These are phyloP conservation scores for Rhodinocichla rosea DNA, from an alignment of 2,113 vertebrate genomes.

Conservation along the genomic window DNA sequence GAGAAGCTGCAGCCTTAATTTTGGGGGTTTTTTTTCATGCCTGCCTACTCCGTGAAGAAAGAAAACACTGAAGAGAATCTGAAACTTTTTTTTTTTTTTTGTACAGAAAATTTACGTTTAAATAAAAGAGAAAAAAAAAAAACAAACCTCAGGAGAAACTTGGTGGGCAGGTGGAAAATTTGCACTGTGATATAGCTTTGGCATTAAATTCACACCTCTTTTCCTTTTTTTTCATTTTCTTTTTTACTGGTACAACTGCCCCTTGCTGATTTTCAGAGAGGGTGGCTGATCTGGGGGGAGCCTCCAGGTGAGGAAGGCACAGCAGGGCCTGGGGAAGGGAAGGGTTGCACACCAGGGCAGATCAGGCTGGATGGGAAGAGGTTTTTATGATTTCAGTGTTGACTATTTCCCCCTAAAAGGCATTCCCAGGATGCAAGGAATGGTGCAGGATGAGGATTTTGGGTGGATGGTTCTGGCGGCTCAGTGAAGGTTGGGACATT, in stretches of 20 bases:
- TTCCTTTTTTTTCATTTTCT: background rate
- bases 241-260: background rate
- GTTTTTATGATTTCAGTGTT: background rate
- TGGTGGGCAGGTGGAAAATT: constrained; percentile 72
- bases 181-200: constrained; percentile 72
- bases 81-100: background rate
- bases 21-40: background rate
- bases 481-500: background rate
- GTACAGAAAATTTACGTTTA: background rate
- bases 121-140: background rate
- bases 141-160: constrained; percentile 55
- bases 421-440: background rate
- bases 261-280: constrained; percentile 1
- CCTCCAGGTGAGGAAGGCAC: background rate
- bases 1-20: constrained; percentile 64
- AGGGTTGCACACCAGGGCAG: background rate
- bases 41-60: constrained; percentile 3
- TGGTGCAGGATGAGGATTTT: background rate
- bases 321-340: background rate
- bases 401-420: background rate
- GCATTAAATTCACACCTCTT: constrained; percentile 36
- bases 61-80: background rate
- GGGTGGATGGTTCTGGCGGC: background rate
- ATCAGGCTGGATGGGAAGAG: background rate
- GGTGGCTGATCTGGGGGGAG: background rate